These are phyloP conservation scores for Eumacrocentrus americanus DNA, from an alignment of 2,888 invertebrate species.

Conservation along the genomic window DNA sequence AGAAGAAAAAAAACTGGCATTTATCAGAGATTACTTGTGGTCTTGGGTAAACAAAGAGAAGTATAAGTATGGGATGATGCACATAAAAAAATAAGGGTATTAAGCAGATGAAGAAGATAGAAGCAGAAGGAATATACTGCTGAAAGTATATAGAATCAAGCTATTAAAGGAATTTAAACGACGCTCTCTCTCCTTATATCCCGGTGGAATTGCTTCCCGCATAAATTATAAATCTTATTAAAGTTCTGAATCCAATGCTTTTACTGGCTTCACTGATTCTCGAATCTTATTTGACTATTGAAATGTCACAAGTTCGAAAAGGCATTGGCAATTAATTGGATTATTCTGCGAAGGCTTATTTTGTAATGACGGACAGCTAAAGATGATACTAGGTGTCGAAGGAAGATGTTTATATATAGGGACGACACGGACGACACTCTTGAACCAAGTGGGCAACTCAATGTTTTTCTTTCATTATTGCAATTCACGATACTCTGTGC, in stretches of 20 bases:
- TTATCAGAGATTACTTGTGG: neutral
- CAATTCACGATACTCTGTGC: neutral
- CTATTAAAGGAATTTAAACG: conserved; percentile 12
- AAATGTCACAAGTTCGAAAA: too few relatives aligned
- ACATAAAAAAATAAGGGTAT: neutral
- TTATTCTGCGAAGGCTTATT: too few relatives aligned
- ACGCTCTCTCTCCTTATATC: neutral
- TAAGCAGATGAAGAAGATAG: neutral
- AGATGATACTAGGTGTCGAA: too few relatives aligned
- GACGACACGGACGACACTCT: too few relatives aligned
- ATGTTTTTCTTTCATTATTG: conserved; percentile 1
- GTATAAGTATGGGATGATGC: neutral
- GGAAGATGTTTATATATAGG: too few relatives aligned
- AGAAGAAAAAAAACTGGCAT: neutral
- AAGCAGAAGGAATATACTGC: conserved; percentile 2
- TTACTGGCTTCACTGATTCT: conserved; percentile 7
- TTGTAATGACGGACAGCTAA: too few relatives aligned
- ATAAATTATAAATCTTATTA: conserved; percentile 27
- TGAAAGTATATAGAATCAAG: conserved; percentile 11
- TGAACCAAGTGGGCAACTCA: too few relatives aligned
- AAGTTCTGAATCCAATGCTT: conserved; percentile 20
- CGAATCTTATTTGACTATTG: conserved; percentile 10
- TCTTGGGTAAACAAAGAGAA: neutral
- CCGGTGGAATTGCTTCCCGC: conserved; percentile 9
- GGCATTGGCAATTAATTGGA: too few relatives aligned